Percentiles rank a stretch among this genome's conserved stretches.
phyloP scores from a whole-genome alignment of 1,140 invertebrate genomes.

The Trinorchestia longiramus region DNA sequence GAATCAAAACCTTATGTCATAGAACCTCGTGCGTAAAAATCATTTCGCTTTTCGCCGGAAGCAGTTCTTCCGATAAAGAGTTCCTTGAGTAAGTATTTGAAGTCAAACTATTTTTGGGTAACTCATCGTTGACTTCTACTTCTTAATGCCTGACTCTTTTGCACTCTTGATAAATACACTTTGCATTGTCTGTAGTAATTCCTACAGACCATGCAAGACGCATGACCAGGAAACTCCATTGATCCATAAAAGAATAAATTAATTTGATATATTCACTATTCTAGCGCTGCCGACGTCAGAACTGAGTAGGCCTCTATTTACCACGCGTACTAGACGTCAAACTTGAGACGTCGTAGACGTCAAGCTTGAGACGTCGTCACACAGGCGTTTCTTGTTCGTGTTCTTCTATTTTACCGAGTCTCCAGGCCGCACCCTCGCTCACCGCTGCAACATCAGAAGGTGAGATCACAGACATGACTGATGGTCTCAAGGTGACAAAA shows the following conservation, averaged over 20 bases:
- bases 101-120: neutral
- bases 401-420: slow-evolving; percentile 2
- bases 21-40: too few species aligned
- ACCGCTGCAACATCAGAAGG: neutral
- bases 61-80: neutral
- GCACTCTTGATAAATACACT: neutral
- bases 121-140: neutral
- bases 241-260: neutral
- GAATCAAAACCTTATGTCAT: neutral
- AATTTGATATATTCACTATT: neutral
- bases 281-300: neutral
- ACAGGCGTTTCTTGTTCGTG: slow-evolving; percentile 43
- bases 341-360: neutral
- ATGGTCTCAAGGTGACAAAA: too few species aligned
- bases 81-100: neutral
- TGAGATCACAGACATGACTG: neutral
- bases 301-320: neutral
- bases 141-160: neutral
- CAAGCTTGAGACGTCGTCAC: slow-evolving; percentile 5
- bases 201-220: neutral
- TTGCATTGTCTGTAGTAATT: neutral
- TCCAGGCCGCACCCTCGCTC: slow-evolving; percentile 2
- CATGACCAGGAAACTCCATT: neutral
- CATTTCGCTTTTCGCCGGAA: neutral
- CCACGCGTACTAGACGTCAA: neutral